Percentiles rank a stretch among this genome's conserved stretches.
Conservation (phyloP, 2,113 vertebrate species). For the Acinonyx jubatus region DNA sequence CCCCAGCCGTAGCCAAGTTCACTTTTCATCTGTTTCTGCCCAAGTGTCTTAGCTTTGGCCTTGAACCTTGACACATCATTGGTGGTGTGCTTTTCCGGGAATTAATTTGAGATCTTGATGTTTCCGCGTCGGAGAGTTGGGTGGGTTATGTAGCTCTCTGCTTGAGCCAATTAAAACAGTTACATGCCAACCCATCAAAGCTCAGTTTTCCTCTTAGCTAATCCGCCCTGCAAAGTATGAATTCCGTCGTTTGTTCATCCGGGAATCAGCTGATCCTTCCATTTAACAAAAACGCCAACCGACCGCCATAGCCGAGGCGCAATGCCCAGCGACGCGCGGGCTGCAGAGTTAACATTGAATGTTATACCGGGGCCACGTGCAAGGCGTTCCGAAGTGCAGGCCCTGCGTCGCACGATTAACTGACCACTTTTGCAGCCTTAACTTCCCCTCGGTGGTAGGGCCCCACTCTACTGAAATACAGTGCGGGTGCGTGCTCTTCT, state of each 20-base stretch:
- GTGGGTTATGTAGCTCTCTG: background rate
- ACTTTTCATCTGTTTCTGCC: background rate
- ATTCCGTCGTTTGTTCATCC: rapidly evolving
- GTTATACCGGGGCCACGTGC: rapidly evolving
- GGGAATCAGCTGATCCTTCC: background rate
- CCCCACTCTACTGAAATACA: rapidly evolving
- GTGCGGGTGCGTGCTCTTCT: rapidly evolving
- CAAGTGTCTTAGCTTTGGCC: background rate
- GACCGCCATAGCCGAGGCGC: rapidly evolving
- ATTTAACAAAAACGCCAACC: rapidly evolving
- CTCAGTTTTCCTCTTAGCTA: rapidly evolving
- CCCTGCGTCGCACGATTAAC: rapidly evolving
- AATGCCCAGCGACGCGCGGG: rapidly evolving
- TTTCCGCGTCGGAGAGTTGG: background rate
- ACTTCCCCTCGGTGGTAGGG: background rate
- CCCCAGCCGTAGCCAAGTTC: background rate
- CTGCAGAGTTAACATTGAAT: rapidly evolving
- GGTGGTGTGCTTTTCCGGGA: background rate
- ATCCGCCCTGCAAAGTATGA: no score
- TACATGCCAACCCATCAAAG: background rate
- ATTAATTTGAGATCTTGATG: background rate
- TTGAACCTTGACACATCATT: background rate
- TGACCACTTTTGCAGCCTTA: background rate
- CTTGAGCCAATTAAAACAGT: background rate
- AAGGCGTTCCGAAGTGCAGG: background rate